Conservation (phyloP, 1,140 invertebrate genomes). For the Halictus rubicundus region DNA sequence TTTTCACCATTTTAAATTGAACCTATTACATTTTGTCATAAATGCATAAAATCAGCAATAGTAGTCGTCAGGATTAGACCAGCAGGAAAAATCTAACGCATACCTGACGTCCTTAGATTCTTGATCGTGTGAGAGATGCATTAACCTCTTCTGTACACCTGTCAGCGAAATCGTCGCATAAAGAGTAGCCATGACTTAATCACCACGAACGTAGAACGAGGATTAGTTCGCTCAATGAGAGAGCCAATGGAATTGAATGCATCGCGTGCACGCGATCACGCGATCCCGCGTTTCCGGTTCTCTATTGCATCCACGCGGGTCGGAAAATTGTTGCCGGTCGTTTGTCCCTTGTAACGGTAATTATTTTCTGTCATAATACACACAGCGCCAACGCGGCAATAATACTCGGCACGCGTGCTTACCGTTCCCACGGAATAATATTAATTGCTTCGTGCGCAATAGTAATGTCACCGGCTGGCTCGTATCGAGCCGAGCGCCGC, state of each 20-base stretch:
- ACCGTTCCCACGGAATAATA: constrained; percentile 1
- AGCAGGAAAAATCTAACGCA: too few species aligned
- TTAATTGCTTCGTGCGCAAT: constrained; percentile 19
- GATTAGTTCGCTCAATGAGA: not conserved
- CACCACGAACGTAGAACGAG: not conserved
- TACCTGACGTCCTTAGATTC: too few species aligned
- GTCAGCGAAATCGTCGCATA: not conserved
- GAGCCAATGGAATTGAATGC: not conserved
- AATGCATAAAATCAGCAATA: too few species aligned
- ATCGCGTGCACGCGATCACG: not conserved
- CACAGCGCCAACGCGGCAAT: not conserved
- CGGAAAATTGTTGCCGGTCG: not conserved
- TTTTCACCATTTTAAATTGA: too few species aligned
- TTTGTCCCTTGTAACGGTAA: not conserved
- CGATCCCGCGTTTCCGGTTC: not conserved
- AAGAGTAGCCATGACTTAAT: not conserved
- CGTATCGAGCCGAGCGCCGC: not conserved
- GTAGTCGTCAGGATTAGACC: too few species aligned
- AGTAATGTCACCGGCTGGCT: not conserved
- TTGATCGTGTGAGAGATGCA: not conserved
- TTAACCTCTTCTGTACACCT: not conserved
- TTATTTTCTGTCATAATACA: constrained; percentile 1
- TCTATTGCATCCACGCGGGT: too few species aligned
- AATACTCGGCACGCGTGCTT: not conserved
- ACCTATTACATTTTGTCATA: too few species aligned